Evolutionary conservation across 1,140 invertebrate genomes (phyloP), one percentile per base, ranked within the genome.

Genomic region (Anastrepha obliqua): DNA sequence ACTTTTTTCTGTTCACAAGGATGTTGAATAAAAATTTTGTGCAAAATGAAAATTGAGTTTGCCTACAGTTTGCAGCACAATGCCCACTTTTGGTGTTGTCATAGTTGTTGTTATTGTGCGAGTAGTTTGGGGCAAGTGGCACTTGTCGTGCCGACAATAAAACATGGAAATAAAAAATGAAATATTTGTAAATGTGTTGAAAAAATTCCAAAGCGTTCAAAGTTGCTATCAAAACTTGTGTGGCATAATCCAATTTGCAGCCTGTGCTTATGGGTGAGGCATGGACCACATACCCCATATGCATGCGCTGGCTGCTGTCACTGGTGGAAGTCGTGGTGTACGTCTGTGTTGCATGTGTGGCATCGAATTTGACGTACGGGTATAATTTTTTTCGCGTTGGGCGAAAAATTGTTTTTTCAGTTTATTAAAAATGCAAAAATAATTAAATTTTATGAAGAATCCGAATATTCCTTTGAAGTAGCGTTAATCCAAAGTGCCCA

Each of bases 221-320:
- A 81, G 74, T 81, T 81, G 47, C 74, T 81, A 81, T 81, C 74
- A 81, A 81, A 81, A 81, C 47, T 81, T 81, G 74, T 81, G 74
- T 81, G 74, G 47, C 74, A 81, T 81, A 81, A 81, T 81, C 74
- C 74, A 81, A 81, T 81, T 81, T 81, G 74, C 47, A 51, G 51
- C n/a, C 6, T 55, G 70, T 47, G 39, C 44, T 51, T 20, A 47
- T 51, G 74, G 74, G 7, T 29, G 51, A 29, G 74, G n/a, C 64
- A 39, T 29, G 29, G 20, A n/a, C 2, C n/a, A 13, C 44, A 81
- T n/a, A 7, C 47, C 74, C n/a, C 74, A 81, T 58, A 17, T 74
- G 70, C 6, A 74, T 74, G 51, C 6, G 51, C 11, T 6, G 13
- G 44, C 44, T 74, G 70, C 70, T 44, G n/a, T 17, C 4, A 13